Base-by-base conservation (phyloP, 2,888 invertebrate species). In the Noctua pronuba region DNA sequence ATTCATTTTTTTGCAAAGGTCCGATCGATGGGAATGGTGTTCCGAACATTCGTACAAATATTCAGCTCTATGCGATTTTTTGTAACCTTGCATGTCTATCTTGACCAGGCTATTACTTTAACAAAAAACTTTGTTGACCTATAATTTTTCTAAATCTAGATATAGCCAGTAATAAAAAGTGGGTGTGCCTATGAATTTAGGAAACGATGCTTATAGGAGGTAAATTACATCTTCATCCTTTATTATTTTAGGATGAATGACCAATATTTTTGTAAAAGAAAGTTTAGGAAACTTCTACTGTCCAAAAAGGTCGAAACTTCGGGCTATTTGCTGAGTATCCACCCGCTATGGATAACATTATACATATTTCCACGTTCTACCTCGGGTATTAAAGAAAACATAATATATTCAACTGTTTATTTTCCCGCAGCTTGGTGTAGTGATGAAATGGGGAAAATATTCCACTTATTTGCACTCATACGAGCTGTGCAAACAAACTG, bases 361-460 rank as follows among this genome's bases (percentile, higher is more conserved):
- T 11, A 28, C 28, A 21, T 28, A 66, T 60, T 28, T 69, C 24
- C 49, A 28, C 35, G 46, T 35, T 49, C 35, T 16, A 7, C 49
- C 41, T 62, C 41, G 28, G 55, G 35, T 52, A 52, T 31, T 38
- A 49, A 58, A 72, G 35, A 46, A 69, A 60, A 69, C 11, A n/a
- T 1, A 69, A 58, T 65, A 74, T 52, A n/a, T 49, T 28, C 6
- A 52, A 44, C 46, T 31, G 60, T 66, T 44, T 73, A 52, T 64
- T 71, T 46, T 60, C 49, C 7, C 46, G 49, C 6, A 2, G 13
- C 58, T 79, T 41, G 28, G 73, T 38, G 35, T 58, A 49, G n/a
- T 68, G 10, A 52, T 31, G 44, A 81, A 76, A 70, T 69, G 13
- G 44, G 18, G 1, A 70, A 82, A 83, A 73, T 58, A 62, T 58